Conservation (phyloP, 1,140 invertebrate genomes). For the Monochamus saltuarius region DNA sequence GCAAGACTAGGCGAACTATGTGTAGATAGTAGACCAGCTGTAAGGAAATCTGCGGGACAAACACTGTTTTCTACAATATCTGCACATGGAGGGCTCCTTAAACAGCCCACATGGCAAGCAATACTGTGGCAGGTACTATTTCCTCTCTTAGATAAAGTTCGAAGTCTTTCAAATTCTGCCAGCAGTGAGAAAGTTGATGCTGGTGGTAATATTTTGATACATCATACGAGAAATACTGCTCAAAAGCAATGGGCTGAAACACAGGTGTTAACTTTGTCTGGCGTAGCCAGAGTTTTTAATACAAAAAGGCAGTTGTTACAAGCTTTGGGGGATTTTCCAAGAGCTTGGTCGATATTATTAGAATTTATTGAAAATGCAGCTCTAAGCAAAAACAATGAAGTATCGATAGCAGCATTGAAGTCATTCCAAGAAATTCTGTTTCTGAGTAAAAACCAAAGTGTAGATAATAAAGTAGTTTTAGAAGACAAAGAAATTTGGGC, state of each 20-base stretch:
- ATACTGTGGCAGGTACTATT: conserved; percentile 93
- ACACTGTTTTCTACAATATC: conserved; percentile 97
- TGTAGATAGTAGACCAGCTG: conserved; percentile 91
- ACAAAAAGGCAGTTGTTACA: conserved; percentile 84
- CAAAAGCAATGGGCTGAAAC: conserved; percentile 99
- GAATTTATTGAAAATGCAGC: conserved; percentile 94
- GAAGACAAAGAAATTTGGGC: conserved; percentile 71
- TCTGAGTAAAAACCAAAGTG: conserved; percentile 54
- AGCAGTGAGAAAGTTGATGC: conserved; percentile 92
- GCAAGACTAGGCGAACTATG: conserved; percentile 88
- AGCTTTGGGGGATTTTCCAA: conserved; percentile 84
- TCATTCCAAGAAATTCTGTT: conserved; percentile 93
- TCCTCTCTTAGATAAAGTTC: conserved; percentile 90
- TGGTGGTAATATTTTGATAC: conserved; percentile 93
- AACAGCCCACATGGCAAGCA: conserved; percentile 86
- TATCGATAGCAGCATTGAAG: conserved; percentile 91
- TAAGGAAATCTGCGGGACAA: conserved; percentile 97
- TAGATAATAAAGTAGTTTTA: conserved; percentile 44
- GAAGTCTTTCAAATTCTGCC: conserved; percentile 84
- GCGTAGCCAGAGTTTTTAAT: conserved; percentile 76
- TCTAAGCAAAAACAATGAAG: conserved; percentile 88
- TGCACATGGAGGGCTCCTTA: conserved; percentile 87
- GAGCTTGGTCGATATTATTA: conserved; percentile 88
- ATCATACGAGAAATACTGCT: conserved; percentile 97
- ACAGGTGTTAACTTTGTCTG: conserved; percentile 68